These are phyloP conservation scores for Epiblema foenella DNA, from an alignment of 2,888 invertebrate species.

Conservation along the genomic window DNA sequence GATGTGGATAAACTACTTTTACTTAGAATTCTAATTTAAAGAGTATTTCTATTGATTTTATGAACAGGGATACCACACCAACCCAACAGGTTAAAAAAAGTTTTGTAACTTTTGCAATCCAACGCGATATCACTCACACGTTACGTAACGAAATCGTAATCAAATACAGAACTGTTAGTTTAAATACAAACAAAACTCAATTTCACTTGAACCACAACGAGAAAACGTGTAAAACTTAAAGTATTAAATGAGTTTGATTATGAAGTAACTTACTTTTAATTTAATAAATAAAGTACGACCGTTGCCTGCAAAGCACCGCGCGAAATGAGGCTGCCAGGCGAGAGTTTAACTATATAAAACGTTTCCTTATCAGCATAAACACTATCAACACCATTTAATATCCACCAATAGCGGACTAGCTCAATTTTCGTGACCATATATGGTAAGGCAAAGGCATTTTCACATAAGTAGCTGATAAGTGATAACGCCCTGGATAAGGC, in stretches of 20 bases:
- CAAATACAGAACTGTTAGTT: neutral
- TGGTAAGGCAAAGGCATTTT: slow-evolving; percentile 78
- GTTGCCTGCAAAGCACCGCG: slow-evolving; percentile 72
- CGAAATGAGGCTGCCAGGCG: slow-evolving; percentile 76
- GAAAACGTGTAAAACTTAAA: neutral
- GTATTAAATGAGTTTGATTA: slow-evolving; percentile 2
- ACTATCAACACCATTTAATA: slow-evolving; percentile 78
- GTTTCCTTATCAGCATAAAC: slow-evolving; percentile 79
- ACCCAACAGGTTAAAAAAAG: neutral
- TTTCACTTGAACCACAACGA: slow-evolving; percentile 22
- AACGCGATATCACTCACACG: slow-evolving; percentile 1
- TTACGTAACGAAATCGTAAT: slow-evolving; percentile 15
- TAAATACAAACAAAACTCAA: neutral
- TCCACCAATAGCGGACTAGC: slow-evolving; percentile 87
- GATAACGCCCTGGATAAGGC: slow-evolving; percentile 67
- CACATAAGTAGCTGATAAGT: too few species aligned
- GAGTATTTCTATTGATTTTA: too few species aligned
- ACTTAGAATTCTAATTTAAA: too few species aligned
- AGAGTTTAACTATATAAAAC: slow-evolving; percentile 84
- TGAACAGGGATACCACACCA: too few species aligned
- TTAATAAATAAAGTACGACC: slow-evolving; percentile 68
- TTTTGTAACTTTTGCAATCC: neutral
- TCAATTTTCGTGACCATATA: slow-evolving; percentile 90
- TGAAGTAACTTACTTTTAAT: slow-evolving; percentile 72
- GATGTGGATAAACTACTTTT: too few species aligned